phyloP scores from a whole-genome alignment of 1,140 invertebrate genomes.

The Whitmania pigra region DNA sequence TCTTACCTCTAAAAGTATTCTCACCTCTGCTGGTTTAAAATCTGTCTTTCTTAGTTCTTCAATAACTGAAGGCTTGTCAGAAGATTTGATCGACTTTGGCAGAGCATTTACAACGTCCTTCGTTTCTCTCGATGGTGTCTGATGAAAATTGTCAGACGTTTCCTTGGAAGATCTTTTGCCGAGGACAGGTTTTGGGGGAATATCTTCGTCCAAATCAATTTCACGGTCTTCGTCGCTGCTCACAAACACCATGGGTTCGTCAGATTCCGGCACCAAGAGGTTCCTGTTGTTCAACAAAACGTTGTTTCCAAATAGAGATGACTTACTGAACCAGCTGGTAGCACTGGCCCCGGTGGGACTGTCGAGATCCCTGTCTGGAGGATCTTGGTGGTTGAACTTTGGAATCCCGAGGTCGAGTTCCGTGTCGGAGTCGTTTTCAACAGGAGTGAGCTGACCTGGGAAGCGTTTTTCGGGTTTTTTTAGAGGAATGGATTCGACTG shows the following conservation, averaged over 20 bases:
- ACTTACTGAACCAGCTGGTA: conserved; percentile 6
- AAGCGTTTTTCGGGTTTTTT: background rate
- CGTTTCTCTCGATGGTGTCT: no score
- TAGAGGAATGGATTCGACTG: no score
- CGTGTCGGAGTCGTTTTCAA: background rate
- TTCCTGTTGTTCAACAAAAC: background rate
- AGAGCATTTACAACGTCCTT: no score
- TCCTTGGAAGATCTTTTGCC: background rate
- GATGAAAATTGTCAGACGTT: no score
- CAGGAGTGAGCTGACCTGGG: conserved; percentile 7
- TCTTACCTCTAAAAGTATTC: no score
- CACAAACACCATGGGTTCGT: conserved; percentile 7
- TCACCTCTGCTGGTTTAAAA: no score
- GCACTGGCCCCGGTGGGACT: background rate
- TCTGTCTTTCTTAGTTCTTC: no score
- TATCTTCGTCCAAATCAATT: conserved; percentile 18
- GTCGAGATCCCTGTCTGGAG: background rate
- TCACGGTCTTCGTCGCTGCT: conserved; percentile 18
- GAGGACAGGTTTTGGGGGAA: conserved; percentile 13
- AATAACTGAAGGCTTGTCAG: no score
- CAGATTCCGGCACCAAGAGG: background rate
- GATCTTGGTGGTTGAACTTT: background rate
- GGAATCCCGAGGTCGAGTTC: background rate
- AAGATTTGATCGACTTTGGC: no score
- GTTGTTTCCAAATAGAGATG: background rate